A percentile compares a stretch with the other conserved stretches of the same genome.
Evolutionary conservation across 1,140 invertebrate species (phyloP).

Genomic region (Orchesella cincta): DNA sequence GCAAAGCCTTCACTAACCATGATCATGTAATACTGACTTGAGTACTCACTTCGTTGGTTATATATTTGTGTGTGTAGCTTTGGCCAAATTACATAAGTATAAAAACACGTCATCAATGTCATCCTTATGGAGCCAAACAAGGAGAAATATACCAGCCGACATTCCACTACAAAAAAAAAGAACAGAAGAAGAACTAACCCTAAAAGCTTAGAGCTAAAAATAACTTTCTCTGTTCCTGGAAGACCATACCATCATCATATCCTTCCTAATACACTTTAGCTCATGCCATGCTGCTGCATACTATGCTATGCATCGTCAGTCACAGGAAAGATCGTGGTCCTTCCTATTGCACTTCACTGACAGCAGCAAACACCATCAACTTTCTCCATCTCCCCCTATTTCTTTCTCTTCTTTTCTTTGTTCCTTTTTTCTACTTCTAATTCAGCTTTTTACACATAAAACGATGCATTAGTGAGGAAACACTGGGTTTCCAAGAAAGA

Average conservation of each 20-base stretch:
- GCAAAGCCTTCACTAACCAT: not conserved
- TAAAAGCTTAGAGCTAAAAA: not conserved
- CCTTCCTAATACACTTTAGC: not conserved
- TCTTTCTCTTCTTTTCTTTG: not conserved
- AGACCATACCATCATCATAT: not conserved
- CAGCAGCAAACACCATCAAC: conserved; percentile 25
- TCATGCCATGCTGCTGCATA: not conserved
- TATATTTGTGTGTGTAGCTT: not conserved
- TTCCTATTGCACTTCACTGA: conserved; percentile 8
- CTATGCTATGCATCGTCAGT: conserved; percentile 21
- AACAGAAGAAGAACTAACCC: not conserved
- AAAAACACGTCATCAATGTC: conserved; percentile 26
- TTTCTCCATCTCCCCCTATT: not conserved
- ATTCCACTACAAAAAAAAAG: not conserved
- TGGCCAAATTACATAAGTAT: conserved; percentile 8
- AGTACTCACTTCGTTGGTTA: not conserved
- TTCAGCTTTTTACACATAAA: not conserved
- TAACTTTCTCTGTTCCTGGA: not conserved
- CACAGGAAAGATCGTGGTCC: not conserved
- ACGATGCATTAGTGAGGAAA: not conserved
- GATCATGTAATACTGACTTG: not conserved
- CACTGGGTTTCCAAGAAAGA: not conserved
- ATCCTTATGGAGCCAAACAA: conserved; percentile 21
- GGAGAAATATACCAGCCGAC: not conserved
- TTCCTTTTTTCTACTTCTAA: not conserved